Conservation (phyloP, 1,140 invertebrate species). For the Antheraea pernyi region DNA sequence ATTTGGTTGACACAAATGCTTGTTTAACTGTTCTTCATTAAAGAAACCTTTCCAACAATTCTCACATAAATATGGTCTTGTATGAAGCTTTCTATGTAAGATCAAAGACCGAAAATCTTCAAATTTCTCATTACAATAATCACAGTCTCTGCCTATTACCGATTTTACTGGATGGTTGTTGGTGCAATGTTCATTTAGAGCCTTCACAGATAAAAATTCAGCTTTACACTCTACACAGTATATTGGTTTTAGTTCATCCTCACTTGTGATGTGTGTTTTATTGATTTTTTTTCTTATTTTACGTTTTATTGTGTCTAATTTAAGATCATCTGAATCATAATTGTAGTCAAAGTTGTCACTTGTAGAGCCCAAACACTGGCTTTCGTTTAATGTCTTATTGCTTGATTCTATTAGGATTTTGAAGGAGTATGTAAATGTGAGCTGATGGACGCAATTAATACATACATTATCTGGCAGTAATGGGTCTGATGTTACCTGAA, state of each 20-base stretch:
- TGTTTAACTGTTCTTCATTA: conserved; percentile 42
- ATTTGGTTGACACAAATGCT: conserved; percentile 59
- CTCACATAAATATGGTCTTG: conserved; percentile 68
- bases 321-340: conserved; percentile 51
- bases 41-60: conserved; percentile 73
- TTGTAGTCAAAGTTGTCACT: conserved; percentile 47
- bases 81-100: conserved; percentile 65
- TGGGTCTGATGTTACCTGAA: conserved; percentile 51
- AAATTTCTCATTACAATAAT: conserved; percentile 74
- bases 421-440: conserved; percentile 70
- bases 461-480: conserved; percentile 62
- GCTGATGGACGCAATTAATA: conserved; percentile 66
- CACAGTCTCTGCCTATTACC: conserved; percentile 59
- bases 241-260: conserved; percentile 37
- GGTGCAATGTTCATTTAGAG: conserved; percentile 56
- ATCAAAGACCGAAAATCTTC: conserved; percentile 69
- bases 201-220: conserved; percentile 50
- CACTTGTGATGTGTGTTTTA: conserved; percentile 20
- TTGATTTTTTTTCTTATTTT: conserved; percentile 22
- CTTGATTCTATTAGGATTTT: conserved; percentile 65
- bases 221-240: conserved; percentile 68
- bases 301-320: conserved; percentile 29
- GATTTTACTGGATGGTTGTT: conserved; percentile 55
- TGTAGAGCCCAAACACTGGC: conserved; percentile 30
- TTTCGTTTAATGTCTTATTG: conserved; percentile 52